These are phyloP conservation scores for Scaptomyza pallida DNA, from an alignment of 1,140 invertebrate species.

Conservation along the genomic window DNA sequence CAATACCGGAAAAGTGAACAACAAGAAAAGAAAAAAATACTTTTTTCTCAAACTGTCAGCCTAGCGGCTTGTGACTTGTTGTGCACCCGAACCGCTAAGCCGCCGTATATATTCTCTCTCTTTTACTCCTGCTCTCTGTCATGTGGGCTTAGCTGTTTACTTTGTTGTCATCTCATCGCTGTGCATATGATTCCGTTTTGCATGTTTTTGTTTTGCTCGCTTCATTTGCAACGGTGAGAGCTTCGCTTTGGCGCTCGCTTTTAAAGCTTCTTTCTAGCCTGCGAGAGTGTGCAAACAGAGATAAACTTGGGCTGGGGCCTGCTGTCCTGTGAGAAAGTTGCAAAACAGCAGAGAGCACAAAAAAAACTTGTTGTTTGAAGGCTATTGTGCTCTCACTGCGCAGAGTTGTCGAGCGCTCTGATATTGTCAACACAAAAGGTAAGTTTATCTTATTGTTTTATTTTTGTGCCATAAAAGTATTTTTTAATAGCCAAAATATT, in stretches of 20 bases:
- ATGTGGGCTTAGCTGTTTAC: conserved; percentile 50
- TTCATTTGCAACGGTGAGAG: conserved; percentile 42
- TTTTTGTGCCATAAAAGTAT: background rate
- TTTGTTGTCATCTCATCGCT: conserved; percentile 45
- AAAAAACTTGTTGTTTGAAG: conserved; percentile 63
- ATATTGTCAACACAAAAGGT: background rate
- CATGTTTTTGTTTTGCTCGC: conserved; percentile 72
- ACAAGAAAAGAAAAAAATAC: conserved; percentile 15
- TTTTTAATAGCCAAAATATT: background rate
- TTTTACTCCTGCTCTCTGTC: conserved; percentile 20
- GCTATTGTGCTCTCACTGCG: conserved; percentile 42
- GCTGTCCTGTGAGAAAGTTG: conserved; percentile 31
- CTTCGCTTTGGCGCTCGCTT: conserved; percentile 16
- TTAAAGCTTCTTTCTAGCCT: conserved; percentile 4
- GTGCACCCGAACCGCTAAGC: conserved; percentile 3
- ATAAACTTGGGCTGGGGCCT: conserved; percentile 24
- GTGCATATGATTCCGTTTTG: conserved; percentile 37
- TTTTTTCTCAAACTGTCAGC: conserved; percentile 25
- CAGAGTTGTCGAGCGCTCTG: conserved; percentile 39
- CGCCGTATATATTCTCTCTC: conserved; percentile 29
- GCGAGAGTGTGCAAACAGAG: background rate
- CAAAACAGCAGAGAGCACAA: conserved; percentile 40
- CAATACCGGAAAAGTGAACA: conserved; percentile 61
- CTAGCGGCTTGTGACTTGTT: conserved; percentile 24
- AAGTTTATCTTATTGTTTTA: background rate